A percentile compares a stretch with the other conserved stretches of the same genome.
phyloP scores from a whole-genome alignment of 2,797 vertebrate genomes.

The Sitta carolinensis region DNA sequence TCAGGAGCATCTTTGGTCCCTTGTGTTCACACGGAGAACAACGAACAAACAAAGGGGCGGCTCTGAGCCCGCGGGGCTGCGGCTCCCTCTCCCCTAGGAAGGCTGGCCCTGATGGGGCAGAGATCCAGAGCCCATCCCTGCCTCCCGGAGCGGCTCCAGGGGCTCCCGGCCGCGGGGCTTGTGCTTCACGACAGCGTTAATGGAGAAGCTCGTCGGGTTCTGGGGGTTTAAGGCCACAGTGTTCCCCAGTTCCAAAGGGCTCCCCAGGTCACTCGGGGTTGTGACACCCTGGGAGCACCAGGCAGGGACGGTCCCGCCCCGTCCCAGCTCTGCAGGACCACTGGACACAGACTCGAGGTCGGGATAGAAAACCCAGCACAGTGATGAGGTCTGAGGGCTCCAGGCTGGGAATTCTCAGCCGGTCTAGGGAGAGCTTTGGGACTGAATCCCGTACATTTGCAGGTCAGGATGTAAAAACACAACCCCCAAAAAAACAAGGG shows the following conservation, averaged over 20 bases:
- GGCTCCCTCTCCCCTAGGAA: not conserved
- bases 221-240: slow-evolving; percentile 8
- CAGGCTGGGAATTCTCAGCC: slow-evolving; percentile 15
- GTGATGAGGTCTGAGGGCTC: slow-evolving; percentile 46
- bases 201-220: not conserved
- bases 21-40: not conserved
- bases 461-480: not conserved
- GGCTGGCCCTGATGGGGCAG: not conserved
- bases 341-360: not conserved
- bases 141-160: not conserved
- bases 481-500: not conserved
- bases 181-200: slow-evolving; percentile 1
- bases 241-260: not conserved
- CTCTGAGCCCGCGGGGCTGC: not conserved
- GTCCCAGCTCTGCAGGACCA: not conserved
- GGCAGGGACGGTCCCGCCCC: not conserved
- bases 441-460: not conserved
- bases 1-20: slow-evolving; percentile 65
- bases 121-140: not conserved
- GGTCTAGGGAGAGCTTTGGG: not conserved
- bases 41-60: not conserved
- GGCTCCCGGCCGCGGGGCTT: not conserved
- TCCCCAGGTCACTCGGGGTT: not conserved
- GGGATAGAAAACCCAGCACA: slow-evolving; percentile 17
- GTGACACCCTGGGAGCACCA: not conserved